Base-by-base conservation (phyloP, 2,113 vertebrate species). In the Scomber colias region DNA sequence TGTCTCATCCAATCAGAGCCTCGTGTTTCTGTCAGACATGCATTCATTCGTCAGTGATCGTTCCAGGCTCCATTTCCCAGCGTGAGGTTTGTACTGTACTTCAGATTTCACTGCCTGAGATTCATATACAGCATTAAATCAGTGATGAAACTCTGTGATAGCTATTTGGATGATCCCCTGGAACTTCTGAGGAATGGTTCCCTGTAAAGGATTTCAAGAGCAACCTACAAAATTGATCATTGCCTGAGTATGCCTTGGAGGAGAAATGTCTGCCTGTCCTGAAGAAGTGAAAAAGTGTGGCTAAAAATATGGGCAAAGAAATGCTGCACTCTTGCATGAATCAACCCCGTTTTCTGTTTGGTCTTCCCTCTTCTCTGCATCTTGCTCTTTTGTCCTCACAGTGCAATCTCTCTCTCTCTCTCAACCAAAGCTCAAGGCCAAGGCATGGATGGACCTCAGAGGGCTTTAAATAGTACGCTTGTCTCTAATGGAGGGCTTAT, bases 241-340 rank as follows among this genome's bases (percentile, higher is more conserved):
- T 87, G 79, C 85, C 64, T 87, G 85, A 76, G 78, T 81, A 51
- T 91, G 89, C 71, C 75, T 89, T 62, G 71, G 79, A 82, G 80
- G 63, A 61, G 84, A 83, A 27, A 27, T 27, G 24, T 27, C 24
- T 27, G 85, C 88, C 83, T 91, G 84, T 81, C 65, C 67, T 66
- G 49, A 57, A 49, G 72, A 64, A 66, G 45, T 64, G 21, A 69
- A 53, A 27, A 51, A 67, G 10, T 30, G 35, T 51, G 5, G 53
- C 44, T 79, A 59, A 40, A 77, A 61, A 81, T 56, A 68, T 44
- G 44, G 24, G 71, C 62, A 74, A 61, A 5, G 24, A 78, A 77
- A 77, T 49, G 44, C 77, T 82, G 77, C 87, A 81, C 70, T 86
- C 84, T 89, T 91, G 94, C 93, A 94, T 95, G 94, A 91, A 59